Base-by-base conservation (phyloP, 2,888 invertebrate species). In the Hesperia comma region DNA sequence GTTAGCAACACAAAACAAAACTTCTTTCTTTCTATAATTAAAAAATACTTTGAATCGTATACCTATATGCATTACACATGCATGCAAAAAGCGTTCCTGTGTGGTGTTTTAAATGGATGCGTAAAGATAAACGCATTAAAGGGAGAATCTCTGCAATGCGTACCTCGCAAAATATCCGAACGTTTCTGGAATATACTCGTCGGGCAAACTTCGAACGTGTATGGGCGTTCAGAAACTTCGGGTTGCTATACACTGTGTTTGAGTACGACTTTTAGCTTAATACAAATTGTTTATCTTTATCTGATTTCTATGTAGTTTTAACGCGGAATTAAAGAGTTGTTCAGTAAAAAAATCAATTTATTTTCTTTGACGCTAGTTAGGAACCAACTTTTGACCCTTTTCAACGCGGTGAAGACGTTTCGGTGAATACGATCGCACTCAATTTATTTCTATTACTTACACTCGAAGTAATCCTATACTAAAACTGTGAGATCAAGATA, bases 71-170 rank as follows among this genome's bases (percentile, higher is more conserved):
- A n/a, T n/a, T n/a, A n/a, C n/a, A 37, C 1, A 37, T 12, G 37
- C 37, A 37, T 37, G 0, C 37, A 37, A 37, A 12, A 37, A 37
- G 37, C 37, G 12, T 10, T 37, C 10, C 12, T 12, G 10, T 37
- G 8, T 7, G 43, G 43, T 2, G 43, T 46, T 46, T 46, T 15
- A 15, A 46, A 17, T 15, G 7, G 6, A 12, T 37, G 37, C 17
- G 37, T 53, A 40, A 33, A 55, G 10, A 33, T 6, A 40, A 55
- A 55, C 55, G 55, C 37, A 37, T 55, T 37, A 55, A n/a, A 17
- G 15, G 55, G 37, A 33, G 14, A 41, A 43, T 43, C 57, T 57
- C 57, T 57, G 57, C 62, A 63, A 32, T 63, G 62, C 62, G 62
- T 62, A 41, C n/a, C 41, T 12, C 8, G 37, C 37, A 12, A 37